A percentile compares a stretch with the other conserved stretches of the same genome.
Evolutionary conservation across 1,140 invertebrate genomes (phyloP).

Genomic region (Portunus trituberculatus): DNA sequence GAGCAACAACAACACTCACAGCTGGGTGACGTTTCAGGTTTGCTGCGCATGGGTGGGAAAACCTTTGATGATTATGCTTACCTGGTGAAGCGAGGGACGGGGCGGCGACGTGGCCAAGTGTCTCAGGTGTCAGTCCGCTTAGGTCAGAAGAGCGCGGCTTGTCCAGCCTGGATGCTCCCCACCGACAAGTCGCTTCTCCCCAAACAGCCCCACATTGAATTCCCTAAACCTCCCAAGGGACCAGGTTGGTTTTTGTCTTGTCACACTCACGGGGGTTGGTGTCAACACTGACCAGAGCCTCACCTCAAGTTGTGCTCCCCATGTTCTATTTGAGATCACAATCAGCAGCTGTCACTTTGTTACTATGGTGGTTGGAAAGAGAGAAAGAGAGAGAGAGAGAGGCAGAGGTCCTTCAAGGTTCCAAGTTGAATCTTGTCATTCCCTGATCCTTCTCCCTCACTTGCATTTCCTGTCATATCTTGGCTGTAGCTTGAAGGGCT

Average conservation of each 20-base stretch:
- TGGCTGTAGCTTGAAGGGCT: constrained; percentile 41
- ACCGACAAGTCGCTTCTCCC: constrained; percentile 88
- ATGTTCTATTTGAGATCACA: not conserved
- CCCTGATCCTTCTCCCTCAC: constrained; percentile 16
- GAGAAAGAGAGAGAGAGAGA: constrained; percentile 40
- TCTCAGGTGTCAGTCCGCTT: constrained; percentile 68
- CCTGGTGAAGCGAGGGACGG: constrained; percentile 73
- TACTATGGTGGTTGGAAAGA: constrained; percentile 72
- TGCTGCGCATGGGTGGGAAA: constrained; percentile 74
- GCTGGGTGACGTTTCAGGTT: constrained; percentile 72
- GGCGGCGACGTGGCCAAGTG: constrained; percentile 70
- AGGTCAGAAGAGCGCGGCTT: constrained; percentile 66
- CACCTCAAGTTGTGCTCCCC: constrained; percentile 37
- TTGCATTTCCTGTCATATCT: constrained; percentile 18
- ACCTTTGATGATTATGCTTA: constrained; percentile 72
- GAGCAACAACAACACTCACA: not conserved
- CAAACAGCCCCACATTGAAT: constrained; percentile 89
- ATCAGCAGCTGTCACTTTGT: constrained; percentile 18
- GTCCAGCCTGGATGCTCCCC: constrained; percentile 89
- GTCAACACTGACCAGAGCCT: constrained; percentile 1
- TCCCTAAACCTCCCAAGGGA: constrained; percentile 92
- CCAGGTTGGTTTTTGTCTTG: constrained; percentile 82
- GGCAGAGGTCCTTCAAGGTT: constrained; percentile 49
- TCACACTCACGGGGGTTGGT: constrained; percentile 31
- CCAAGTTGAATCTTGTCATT: constrained; percentile 38